Base-by-base conservation (phyloP, 1,140 invertebrate species). In the Drosophila pruinosa region DNA sequence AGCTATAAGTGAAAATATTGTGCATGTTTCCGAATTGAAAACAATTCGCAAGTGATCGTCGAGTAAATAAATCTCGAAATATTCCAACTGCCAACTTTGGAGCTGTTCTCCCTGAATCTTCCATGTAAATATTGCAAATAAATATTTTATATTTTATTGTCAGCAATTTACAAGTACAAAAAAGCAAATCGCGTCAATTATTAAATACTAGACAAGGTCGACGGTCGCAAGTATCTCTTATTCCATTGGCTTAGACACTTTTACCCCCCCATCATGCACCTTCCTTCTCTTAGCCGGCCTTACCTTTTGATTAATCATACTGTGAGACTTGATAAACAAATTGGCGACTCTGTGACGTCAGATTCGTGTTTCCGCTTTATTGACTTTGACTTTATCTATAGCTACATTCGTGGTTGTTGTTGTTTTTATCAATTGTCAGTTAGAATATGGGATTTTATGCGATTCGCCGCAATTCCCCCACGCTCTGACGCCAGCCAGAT, bases 91-190 rank as follows among this genome's bases (percentile, higher is more conserved):
- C 2, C 31, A 12, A 61, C 34, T 8, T 38, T 21, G 34, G 36
- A 48, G 53, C 41, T 10, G 12, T 17, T 43, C 2, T 26, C 52
- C 19, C 56, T 63, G 54, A 57, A 47, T 80, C 48, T 75, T 68
- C 39, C 57, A 83, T 70, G 80, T 83, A 83, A 85, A 85, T 85
- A 83, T 83, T 10, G n/a, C 45, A 31, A 47, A 36, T 26, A 39
- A 77, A 67, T 75, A 38, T 62, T 38, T 5, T 34, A 24, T 54
- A 31, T 41, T 45, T 72, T 50, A 53, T 77, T 65, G 38, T 38
- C 72, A 61, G 73, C 65, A 86, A 80, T 86, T 85, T 86, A 86
- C 81, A 81, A 85, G 81, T 81, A 81, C 81, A 80, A 73, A 71
- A 63, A 39, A 31, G 41, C 41, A 24, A 45, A 45, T 22, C 41